Conservation (phyloP, 2,797 vertebrate species). For the Takifugu rubripes region DNA sequence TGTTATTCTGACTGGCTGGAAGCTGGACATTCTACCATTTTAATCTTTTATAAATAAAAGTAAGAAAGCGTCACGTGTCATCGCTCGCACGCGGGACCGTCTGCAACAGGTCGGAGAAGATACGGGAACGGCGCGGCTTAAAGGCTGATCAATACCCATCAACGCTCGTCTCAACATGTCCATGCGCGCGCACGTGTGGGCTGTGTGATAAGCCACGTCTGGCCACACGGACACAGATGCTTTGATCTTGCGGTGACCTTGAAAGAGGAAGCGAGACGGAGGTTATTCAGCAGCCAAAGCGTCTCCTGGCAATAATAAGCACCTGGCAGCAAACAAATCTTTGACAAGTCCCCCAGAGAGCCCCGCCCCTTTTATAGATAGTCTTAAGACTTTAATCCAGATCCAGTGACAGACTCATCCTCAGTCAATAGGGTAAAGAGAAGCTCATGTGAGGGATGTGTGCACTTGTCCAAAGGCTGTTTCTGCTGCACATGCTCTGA, state of each 20-base stretch:
- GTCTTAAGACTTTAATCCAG: conserved; percentile 82
- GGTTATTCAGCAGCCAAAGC: conserved; percentile 50
- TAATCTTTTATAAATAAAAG: too few species aligned
- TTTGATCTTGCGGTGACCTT: conserved; percentile 77
- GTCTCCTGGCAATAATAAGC: conserved; percentile 60
- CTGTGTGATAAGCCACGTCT: too few species aligned
- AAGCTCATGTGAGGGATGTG: conserved; percentile 66
- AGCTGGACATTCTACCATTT: too few species aligned
- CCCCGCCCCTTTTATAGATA: conserved; percentile 73
- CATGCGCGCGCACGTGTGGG: too few species aligned
- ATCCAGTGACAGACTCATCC: conserved; percentile 78
- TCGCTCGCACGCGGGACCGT: too few species aligned
- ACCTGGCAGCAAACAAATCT: conserved; percentile 72
- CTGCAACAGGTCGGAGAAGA: too few species aligned
- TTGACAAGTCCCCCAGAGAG: conserved; percentile 65
- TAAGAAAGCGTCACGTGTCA: too few species aligned
- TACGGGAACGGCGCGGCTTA: too few species aligned
- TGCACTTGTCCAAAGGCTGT: conserved; percentile 66
- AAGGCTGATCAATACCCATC: too few species aligned
- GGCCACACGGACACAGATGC: conserved; percentile 11
- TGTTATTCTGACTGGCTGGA: too few species aligned
- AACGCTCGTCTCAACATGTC: too few species aligned
- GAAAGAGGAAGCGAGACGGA: conserved; percentile 47
- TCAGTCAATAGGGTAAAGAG: conserved; percentile 81
- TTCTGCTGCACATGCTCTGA: conserved; percentile 64